Conservation (phyloP, 1,140 invertebrate genomes). For the Gonatopus flavifemur region DNA sequence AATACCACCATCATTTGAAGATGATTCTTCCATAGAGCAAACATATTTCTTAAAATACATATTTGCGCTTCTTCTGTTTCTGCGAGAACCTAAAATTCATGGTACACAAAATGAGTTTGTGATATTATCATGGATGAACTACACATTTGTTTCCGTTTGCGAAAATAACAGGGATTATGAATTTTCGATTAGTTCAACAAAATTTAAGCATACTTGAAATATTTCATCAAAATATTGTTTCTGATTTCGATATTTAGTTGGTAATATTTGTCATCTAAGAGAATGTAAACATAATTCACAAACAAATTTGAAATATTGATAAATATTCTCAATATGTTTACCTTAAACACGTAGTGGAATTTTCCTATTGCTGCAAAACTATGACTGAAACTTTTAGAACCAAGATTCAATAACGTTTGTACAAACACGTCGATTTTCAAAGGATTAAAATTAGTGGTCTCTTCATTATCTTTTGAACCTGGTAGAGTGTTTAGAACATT, state of each 20-base stretch:
- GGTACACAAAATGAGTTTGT: too few species aligned
- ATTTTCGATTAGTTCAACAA: too few species aligned
- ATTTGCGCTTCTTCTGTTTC: constrained; percentile 96
- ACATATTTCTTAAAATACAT: constrained; percentile 89
- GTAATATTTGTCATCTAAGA: too few species aligned
- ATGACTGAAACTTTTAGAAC: constrained; percentile 96
- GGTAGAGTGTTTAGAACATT: constrained; percentile 84
- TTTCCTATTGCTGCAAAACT: constrained; percentile 97
- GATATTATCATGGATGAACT: too few species aligned
- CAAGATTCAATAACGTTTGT: constrained; percentile 89
- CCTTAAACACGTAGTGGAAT: constrained; percentile 93
- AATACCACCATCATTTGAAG: constrained; percentile 97
- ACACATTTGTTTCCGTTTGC: too few species aligned
- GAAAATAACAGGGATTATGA: too few species aligned
- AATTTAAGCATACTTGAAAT: too few species aligned
- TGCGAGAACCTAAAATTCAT: constrained; percentile 69
- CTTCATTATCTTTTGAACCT: constrained; percentile 73
- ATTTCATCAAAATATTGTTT: too few species aligned
- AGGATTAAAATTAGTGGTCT: constrained; percentile 77
- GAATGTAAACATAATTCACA: too few species aligned
- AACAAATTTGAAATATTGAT: background rate
- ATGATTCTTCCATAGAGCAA: constrained; percentile 91
- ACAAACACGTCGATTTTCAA: constrained; percentile 97
- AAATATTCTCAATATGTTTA: constrained; percentile 37
- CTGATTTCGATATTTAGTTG: too few species aligned